These are phyloP conservation scores for Trichogramma dendrolimi DNA, from an alignment of 2,888 invertebrate species.

Conservation along the genomic window DNA sequence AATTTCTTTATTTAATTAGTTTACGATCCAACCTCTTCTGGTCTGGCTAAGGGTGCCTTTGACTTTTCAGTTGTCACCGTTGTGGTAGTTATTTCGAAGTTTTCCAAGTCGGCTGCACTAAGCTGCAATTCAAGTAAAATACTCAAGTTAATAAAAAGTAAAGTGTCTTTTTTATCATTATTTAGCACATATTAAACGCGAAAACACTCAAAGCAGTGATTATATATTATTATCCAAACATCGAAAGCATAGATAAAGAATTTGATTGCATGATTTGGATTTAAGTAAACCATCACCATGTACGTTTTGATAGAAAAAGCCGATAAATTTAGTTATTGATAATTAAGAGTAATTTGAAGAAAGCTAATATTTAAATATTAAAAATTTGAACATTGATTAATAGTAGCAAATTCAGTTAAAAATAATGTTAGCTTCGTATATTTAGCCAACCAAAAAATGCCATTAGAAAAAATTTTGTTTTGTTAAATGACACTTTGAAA, in stretches of 20 bases:
- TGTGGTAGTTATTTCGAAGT: conserved; percentile 47
- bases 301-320: background rate
- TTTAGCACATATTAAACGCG: too few relatives aligned
- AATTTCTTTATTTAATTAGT: background rate
- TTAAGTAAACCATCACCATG: conserved; percentile 18
- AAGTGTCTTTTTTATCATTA: conserved; percentile 13
- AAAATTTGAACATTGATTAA: background rate
- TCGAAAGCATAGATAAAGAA: conserved; percentile 2
- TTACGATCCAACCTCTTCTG: conserved; percentile 49
- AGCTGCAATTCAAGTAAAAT: conserved; percentile 39
- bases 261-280: background rate
- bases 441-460: conserved; percentile 2
- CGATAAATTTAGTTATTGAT: background rate
- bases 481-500: background rate
- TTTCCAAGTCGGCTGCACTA: conserved; percentile 49
- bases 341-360: background rate
- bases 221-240: background rate
- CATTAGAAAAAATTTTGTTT: conserved; percentile 5
- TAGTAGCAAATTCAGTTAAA: background rate
- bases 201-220: background rate
- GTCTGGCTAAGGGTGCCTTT: conserved; percentile 47
- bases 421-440: background rate
- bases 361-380: conserved; percentile 8
- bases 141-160: background rate
- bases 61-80: conserved; percentile 49